Percentiles rank a stretch among this genome's conserved stretches.
These are phyloP conservation scores for Siniperca knerii DNA, from an alignment of 2,113 vertebrate genomes.

Conservation along the genomic window DNA sequence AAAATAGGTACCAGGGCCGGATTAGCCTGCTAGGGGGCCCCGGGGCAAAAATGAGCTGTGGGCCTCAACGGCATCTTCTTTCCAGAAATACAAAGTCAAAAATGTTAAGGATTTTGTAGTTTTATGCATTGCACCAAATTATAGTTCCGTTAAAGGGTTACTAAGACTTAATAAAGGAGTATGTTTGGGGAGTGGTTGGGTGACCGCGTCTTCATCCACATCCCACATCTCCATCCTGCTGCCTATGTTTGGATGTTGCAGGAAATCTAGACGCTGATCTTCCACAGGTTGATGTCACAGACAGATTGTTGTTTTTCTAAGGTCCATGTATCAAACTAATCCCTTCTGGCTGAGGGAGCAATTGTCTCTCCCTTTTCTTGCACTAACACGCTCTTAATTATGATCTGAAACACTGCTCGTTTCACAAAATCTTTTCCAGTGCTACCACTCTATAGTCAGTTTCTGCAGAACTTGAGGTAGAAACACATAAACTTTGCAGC, in stretches of 20 bases:
- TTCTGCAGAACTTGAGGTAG: conserved; percentile 65
- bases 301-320: conserved; percentile 7
- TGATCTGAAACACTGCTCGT: conserved; percentile 24
- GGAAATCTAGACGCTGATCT: no score
- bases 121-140: neutral
- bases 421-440: conserved; percentile 25
- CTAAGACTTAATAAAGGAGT: neutral
- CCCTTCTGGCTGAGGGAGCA: neutral
- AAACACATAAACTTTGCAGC: conserved; percentile 40
- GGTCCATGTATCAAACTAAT: neutral
- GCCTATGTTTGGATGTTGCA: neutral
- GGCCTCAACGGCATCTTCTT: no score
- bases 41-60: neutral
- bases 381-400: no score
- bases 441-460: conserved; percentile 46
- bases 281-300: conserved; percentile 23
- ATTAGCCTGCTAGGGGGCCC: neutral
- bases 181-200: neutral
- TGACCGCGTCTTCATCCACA: no score
- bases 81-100: no score
- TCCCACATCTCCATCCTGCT: neutral
- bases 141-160: neutral
- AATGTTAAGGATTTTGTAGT: neutral
- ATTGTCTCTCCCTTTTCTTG: neutral
- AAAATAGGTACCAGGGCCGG: neutral